Base-by-base conservation (phyloP, 2,888 invertebrate species). In the Mythimna loreyi region DNA sequence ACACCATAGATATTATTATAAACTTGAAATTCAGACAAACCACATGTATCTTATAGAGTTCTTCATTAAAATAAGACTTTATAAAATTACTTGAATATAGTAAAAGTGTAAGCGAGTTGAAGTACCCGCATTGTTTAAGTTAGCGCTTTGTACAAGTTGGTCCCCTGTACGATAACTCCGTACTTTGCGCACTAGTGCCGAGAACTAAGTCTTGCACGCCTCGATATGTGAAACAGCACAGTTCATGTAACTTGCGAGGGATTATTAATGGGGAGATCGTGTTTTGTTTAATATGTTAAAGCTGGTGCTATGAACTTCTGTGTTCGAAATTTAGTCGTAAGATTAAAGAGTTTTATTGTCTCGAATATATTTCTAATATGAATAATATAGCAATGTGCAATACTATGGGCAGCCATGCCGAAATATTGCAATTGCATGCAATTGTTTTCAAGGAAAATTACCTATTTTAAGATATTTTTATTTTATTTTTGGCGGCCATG, bases 41-140 rank as follows among this genome's bases (percentile, higher is more conserved):
- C 53, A 53, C 28, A 28, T 40, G 45, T 59, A 56, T 63, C 50
- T 53, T 59, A 58, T 23, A 65, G 49, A 67, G 56, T 25, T 65
- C 11, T 9, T 59, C 36, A 69, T 58, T 64, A 21, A 65, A 61
- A 9, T 36, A 28, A 45, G 60, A 50, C 55, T 75, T 75, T 65
- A 25, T 52, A 28, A 58, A 66, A 23, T 67, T 71, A 58, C 30
- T 67, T 78, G 9, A 25, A 16, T 66, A 72, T 74, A 80, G 77
- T 82, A 85, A 85, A 83, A 81, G 73, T 77, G 43, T 47, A 36
- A 55, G 53, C 40, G 63, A 72, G 60, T 50, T 55, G 49, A 67
- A 73, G 68, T 65, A 64, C 84, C 78, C 78, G 75, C 81, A 81
- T 78, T 68, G 70, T 76, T 74, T 30, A 68, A 77, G 62, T 85